A percentile compares a stretch with the other conserved stretches of the same genome.
Evolutionary conservation across 2,797 vertebrate genomes (phyloP).

Genomic region (Prunella strophiata): DNA sequence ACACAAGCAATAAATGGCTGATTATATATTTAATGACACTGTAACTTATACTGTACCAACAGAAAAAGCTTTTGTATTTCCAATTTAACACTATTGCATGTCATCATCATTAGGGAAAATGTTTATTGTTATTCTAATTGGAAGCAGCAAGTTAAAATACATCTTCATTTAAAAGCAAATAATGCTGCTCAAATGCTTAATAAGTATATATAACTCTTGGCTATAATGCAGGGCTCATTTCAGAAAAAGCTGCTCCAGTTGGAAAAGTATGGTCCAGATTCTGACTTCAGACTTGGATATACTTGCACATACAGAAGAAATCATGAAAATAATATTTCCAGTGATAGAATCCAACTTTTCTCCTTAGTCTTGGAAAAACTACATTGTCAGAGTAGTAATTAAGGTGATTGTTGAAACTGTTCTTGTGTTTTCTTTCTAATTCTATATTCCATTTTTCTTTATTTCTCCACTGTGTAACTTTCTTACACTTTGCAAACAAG

Average conservation of each 20-base stretch:
- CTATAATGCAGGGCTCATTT: background rate
- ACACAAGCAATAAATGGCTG: constrained; percentile 42
- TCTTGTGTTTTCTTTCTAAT: background rate
- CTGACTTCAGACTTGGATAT: background rate
- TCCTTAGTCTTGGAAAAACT: background rate
- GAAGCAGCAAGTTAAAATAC: constrained; percentile 53
- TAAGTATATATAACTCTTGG: background rate
- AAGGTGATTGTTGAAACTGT: background rate
- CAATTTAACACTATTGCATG: background rate
- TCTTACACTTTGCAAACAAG: background rate
- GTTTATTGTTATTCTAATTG: constrained; percentile 63
- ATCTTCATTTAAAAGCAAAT: constrained; percentile 58
- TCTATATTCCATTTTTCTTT: background rate
- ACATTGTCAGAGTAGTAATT: background rate
- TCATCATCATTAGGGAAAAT: constrained; percentile 49
- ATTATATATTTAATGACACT: constrained; percentile 54
- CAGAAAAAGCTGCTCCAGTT: background rate
- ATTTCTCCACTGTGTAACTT: background rate
- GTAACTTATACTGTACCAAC: constrained; percentile 21
- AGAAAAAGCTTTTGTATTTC: constrained; percentile 4
- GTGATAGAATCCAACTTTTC: background rate
- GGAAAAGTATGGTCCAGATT: background rate
- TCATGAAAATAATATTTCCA: background rate
- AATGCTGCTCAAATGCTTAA: constrained; percentile 1
- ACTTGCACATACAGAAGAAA: background rate